Conservation (phyloP, 2,797 vertebrate species). For the Paguma larvata region DNA sequence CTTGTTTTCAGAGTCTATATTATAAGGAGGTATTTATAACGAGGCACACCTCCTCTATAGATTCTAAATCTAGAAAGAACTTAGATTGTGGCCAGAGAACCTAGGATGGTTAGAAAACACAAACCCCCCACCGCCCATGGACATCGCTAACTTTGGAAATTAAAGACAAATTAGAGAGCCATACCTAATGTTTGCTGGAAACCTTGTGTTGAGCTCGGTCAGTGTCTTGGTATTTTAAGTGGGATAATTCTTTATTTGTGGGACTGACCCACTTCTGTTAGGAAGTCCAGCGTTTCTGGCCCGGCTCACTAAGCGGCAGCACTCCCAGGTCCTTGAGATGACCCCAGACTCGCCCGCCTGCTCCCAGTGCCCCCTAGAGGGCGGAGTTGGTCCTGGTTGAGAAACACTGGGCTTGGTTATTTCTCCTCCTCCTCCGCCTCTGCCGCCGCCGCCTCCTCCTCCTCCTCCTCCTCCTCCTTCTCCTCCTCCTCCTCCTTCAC, state of each 20-base stretch:
- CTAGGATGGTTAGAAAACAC: background rate
- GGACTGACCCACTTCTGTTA: background rate
- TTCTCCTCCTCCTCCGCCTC: background rate
- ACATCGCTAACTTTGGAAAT: background rate
- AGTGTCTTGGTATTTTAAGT: background rate
- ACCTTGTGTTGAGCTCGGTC: background rate
- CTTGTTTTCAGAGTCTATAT: slow-evolving; percentile 29
- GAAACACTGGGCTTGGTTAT: background rate
- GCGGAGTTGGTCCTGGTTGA: background rate
- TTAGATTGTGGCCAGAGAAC: slow-evolving; percentile 13
- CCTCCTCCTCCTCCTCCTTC: too few relatives aligned
- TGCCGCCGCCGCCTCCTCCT: too few relatives aligned
- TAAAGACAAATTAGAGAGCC: background rate
- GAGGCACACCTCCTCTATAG: background rate
- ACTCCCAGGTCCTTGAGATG: background rate
- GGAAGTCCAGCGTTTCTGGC: background rate
- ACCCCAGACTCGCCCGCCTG: background rate
- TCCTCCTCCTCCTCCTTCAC: too few relatives aligned
- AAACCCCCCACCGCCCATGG: background rate
- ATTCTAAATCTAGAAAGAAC: background rate
- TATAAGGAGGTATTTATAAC: background rate
- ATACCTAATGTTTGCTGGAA: background rate
- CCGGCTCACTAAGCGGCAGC: background rate
- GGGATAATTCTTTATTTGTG: background rate
- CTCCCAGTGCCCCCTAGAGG: background rate